Conservation (phyloP, 2,888 invertebrate species). For the Paralinhomoeus sp. region DNA sequence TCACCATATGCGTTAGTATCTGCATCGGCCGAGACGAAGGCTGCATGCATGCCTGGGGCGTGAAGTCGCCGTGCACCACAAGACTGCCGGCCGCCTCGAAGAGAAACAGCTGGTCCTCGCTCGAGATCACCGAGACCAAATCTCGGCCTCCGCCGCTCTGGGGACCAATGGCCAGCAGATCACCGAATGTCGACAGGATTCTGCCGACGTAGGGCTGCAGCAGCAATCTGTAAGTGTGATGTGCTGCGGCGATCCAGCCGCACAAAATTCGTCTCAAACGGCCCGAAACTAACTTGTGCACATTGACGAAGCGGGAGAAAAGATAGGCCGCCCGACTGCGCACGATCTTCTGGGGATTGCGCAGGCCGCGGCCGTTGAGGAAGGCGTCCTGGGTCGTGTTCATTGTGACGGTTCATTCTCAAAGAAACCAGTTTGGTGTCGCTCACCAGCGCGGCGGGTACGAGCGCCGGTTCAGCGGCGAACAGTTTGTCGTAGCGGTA, state of each 20-base stretch:
- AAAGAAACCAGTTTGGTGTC: too few species aligned
- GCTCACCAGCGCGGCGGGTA: slow-evolving; percentile 30
- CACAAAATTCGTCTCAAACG: neutral
- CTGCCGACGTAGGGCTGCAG: slow-evolving; percentile 31
- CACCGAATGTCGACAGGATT: slow-evolving; percentile 32
- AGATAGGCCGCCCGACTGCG: slow-evolving; percentile 35
- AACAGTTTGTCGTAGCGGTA: slow-evolving; percentile 37
- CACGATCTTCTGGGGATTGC: slow-evolving; percentile 30
- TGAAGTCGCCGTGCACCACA: slow-evolving; percentile 32
- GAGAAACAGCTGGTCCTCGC: slow-evolving; percentile 37
- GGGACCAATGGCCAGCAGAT: slow-evolving; percentile 31
- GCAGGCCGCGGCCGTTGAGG: slow-evolving; percentile 33
- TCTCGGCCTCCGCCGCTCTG: too few species aligned
- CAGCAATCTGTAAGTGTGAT: slow-evolving; percentile 20
- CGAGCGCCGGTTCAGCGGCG: slow-evolving; percentile 29
- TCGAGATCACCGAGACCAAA: slow-evolving; percentile 25
- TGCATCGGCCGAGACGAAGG: neutral
- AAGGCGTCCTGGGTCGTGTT: too few species aligned
- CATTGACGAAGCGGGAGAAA: slow-evolving; percentile 36
- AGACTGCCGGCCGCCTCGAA: slow-evolving; percentile 37
- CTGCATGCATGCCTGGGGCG: slow-evolving; percentile 25
- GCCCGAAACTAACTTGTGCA: slow-evolving; percentile 27
- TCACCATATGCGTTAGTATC: neutral
- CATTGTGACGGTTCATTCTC: too few species aligned
- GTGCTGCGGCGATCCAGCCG: neutral